Conservation (phyloP, 1,140 invertebrate species). For the Oryzaephilus surinamensis region DNA sequence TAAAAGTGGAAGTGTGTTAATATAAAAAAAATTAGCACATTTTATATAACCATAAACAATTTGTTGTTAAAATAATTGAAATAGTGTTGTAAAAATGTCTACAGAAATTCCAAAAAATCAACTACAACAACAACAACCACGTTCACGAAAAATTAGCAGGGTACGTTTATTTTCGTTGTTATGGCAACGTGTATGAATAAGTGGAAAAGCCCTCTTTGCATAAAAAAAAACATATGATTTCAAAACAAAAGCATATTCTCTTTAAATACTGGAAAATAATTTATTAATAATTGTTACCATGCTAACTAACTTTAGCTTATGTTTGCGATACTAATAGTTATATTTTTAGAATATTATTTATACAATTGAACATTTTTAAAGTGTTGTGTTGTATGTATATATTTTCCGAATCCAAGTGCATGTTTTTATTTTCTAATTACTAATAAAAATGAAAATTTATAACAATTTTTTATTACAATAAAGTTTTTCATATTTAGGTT, state of each 20-base stretch:
- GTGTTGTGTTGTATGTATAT: no score
- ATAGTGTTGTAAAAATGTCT: no score
- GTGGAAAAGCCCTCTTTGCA: no score
- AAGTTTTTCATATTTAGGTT: no score
- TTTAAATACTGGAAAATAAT: background rate
- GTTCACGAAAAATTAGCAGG: slow-evolving; percentile 24
- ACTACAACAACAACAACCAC: slow-evolving; percentile 11
- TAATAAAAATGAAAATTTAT: no score
- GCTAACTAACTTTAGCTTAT: background rate
- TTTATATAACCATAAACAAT: no score
- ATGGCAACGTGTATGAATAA: no score
- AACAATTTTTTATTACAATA: no score
- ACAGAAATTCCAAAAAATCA: background rate
- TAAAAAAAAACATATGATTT: background rate
- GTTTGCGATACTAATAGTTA: background rate
- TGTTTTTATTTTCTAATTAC: no score
- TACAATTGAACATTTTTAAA: no score
- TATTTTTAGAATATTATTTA: background rate
- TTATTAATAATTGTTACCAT: background rate
- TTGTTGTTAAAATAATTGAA: no score
- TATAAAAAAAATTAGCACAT: background rate
- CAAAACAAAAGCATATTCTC: background rate
- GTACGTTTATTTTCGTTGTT: slow-evolving; percentile 12
- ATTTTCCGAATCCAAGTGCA: no score
- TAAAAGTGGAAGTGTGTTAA: background rate